Base-by-base conservation (phyloP, 92 coral and sea anemone genomes). In the Epizoanthus rinbou region DNA sequence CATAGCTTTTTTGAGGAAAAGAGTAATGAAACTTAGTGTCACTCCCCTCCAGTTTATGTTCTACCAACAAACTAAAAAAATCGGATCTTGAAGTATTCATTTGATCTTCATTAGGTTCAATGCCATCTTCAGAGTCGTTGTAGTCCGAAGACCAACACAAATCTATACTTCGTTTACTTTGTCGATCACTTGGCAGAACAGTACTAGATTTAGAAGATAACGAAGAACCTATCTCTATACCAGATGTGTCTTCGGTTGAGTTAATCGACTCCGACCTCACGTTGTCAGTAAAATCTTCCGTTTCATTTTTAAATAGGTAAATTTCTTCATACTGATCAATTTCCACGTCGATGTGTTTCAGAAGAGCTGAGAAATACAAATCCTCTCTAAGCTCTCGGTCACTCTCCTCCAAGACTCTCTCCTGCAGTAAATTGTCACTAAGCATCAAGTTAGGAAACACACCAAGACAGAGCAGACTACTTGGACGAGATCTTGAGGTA, bases 381-480 rank as follows among this genome's bases (percentile, higher is more conserved):
- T 78, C 82, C 37, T 78, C 69, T 58, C 69, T 75, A 18, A 75
- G 21, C 11, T 75, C 81, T 21, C 31, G 53, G 2, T 78, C 71
- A 37, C 43, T 43, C 14, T 78, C 71, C 14, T 78, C 57, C 8
- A 78, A 16, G 24, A 69, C 25, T 23, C 24, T 57, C 15, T 62
- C 71, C 11, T 78, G 71, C 43, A 78, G 82, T 19, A 62, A 60
- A 6, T 62, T 41, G 5, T 41, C 13, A 37, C 82, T 39, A 37
- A 60, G 35, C 8, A 69, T 69, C 66, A 78, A 78, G 52, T 33
- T 39, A 39, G 82, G 82, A 63, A 78, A 62, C 4, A 70, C 82
- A 57, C 56, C 62, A 21, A 78, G 47, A 37, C 63, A 78, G 17
- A 63, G 6, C 52, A 63, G 15, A 43, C 71, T 78, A 35, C 22